These are phyloP conservation scores for Hippocampus guttulatus DNA, from an alignment of 2,113 vertebrate species.

Conservation along the genomic window DNA sequence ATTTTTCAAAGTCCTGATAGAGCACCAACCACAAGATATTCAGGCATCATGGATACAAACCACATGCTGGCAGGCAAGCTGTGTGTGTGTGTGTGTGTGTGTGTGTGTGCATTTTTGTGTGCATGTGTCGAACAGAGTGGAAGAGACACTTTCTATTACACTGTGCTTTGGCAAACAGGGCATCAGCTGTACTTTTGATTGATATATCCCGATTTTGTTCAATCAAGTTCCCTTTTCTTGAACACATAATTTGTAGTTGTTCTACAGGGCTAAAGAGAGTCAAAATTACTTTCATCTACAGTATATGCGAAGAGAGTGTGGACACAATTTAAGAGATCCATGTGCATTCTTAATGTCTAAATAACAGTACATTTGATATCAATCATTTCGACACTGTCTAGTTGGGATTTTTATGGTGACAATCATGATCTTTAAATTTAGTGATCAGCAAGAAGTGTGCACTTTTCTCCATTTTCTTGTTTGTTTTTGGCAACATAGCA, in stretches of 20 bases:
- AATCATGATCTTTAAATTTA: background rate
- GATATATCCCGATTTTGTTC: slow-evolving; percentile 74
- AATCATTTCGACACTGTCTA: background rate
- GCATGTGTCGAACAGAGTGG: slow-evolving; percentile 1
- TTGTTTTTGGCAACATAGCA: no score
- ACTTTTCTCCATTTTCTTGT: no score
- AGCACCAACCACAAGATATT: slow-evolving; percentile 69
- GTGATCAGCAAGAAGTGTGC: background rate
- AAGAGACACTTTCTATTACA: slow-evolving; percentile 17
- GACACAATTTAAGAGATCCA: slow-evolving; percentile 15
- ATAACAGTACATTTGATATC: background rate
- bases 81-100: background rate
- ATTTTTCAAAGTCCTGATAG: slow-evolving; percentile 73
- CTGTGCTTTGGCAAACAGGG: slow-evolving; percentile 64
- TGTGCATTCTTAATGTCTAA: background rate
- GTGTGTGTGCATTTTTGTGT: slow-evolving; percentile 1
- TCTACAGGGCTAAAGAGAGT: slow-evolving; percentile 47
- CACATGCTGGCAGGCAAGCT: slow-evolving; percentile 59
- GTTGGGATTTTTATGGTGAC: background rate
- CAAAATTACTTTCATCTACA: slow-evolving; percentile 27
- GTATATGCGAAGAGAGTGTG: slow-evolving; percentile 33
- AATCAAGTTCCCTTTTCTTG: slow-evolving; percentile 64
- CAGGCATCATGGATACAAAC: slow-evolving; percentile 65
- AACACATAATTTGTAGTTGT: slow-evolving; percentile 71
- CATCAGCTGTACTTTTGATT: slow-evolving; percentile 68